These are phyloP conservation scores for Orchesella cincta DNA, from an alignment of 1,140 invertebrate species.

Conservation along the genomic window DNA sequence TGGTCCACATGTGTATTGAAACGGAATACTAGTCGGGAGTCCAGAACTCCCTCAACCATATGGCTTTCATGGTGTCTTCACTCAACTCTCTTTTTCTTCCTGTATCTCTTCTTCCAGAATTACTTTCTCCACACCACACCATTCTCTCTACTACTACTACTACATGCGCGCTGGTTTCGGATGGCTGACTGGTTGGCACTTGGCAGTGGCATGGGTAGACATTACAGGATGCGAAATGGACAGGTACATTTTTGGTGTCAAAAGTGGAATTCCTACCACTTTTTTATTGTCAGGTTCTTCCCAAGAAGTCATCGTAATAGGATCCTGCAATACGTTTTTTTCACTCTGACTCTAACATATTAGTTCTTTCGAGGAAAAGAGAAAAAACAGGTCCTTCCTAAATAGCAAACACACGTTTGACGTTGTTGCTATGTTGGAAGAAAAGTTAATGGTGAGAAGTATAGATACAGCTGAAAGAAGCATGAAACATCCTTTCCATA, in stretches of 20 bases:
- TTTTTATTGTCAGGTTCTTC: slow-evolving; percentile 26
- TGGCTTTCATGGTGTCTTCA: slow-evolving; percentile 1
- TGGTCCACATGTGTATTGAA: not conserved
- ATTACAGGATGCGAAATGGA: slow-evolving; percentile 19
- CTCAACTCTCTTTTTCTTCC: not conserved
- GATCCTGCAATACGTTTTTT: slow-evolving; percentile 14
- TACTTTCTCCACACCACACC: slow-evolving; percentile 10
- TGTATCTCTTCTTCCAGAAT: not conserved
- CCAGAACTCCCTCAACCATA: not conserved
- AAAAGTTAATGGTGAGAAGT: no score
- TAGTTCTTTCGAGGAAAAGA: not conserved
- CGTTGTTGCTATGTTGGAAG: no score
- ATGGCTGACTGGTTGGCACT: not conserved
- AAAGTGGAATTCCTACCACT: slow-evolving; percentile 19
- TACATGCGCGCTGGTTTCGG: not conserved
- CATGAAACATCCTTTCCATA: no score
- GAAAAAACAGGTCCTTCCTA: not conserved
- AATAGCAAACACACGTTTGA: no score
- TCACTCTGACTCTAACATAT: not conserved
- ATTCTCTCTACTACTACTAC: no score
- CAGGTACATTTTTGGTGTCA: slow-evolving; percentile 27
- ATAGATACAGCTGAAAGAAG: no score
- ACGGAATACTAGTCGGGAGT: not conserved
- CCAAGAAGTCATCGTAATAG: slow-evolving; percentile 4
- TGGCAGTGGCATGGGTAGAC: slow-evolving; percentile 1